Percentiles rank a stretch among this genome's conserved stretches.
Conservation (phyloP, 2,113 vertebrate genomes). For the Laticauda colubrina region DNA sequence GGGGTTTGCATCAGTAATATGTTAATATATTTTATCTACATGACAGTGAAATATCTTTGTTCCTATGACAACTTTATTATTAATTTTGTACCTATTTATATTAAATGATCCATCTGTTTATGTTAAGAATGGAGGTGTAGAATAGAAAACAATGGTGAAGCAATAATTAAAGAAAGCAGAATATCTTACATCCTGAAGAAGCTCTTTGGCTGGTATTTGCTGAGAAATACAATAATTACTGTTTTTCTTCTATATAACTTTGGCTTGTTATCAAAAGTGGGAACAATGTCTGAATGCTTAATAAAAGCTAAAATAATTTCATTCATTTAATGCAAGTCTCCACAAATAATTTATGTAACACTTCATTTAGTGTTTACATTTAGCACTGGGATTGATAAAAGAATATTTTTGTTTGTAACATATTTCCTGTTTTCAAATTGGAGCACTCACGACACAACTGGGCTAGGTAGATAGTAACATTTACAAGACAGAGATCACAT, state of each 20-base stretch:
- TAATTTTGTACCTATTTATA: constrained; percentile 29
- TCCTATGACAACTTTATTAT: constrained; percentile 3
- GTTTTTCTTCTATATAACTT: constrained; percentile 33
- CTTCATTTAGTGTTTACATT: constrained; percentile 7
- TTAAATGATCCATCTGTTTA: constrained; percentile 21
- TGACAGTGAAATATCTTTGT: constrained; percentile 5
- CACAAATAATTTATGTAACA: not conserved
- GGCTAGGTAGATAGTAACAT: not conserved
- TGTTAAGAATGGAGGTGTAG: not conserved
- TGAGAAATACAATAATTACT: constrained; percentile 1
- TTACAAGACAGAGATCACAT: constrained; percentile 11
- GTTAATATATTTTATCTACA: constrained; percentile 16
- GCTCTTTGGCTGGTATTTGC: not conserved
- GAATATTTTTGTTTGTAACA: not conserved
- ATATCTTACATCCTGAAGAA: constrained; percentile 1
- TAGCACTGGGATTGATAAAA: not conserved
- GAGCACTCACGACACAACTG: not conserved
- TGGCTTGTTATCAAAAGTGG: not conserved
- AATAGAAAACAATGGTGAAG: not conserved
- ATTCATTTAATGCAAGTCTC: not conserved
- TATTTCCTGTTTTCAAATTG: not conserved
- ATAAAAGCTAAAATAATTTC: not conserved
- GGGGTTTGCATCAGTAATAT: constrained; percentile 14
- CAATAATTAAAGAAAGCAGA: not conserved
- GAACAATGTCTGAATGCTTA: not conserved